These are phyloP conservation scores for Hyposoter dolosus DNA, from an alignment of 2,888 invertebrate species.

Conservation along the genomic window DNA sequence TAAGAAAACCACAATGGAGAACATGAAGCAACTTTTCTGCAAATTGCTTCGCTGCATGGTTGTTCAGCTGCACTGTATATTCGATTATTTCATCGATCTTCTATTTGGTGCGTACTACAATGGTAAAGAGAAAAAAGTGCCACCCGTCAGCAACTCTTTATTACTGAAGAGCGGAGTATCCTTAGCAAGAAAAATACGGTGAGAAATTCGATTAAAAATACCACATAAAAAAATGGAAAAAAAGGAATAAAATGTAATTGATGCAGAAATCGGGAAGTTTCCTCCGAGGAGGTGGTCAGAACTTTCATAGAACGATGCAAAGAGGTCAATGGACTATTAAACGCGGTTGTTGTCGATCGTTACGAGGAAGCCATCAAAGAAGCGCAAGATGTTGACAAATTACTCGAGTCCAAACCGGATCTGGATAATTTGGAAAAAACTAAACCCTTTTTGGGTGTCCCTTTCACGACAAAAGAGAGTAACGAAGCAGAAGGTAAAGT, in stretches of 20 bases:
- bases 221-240: neutral
- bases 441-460: constrained; percentile 95
- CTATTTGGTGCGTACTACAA: constrained; percentile 84
- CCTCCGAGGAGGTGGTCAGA: constrained; percentile 89
- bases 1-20: constrained; percentile 47
- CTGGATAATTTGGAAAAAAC: constrained; percentile 88
- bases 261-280: constrained; percentile 86
- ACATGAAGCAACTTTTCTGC: constrained; percentile 68
- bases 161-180: constrained; percentile 88
- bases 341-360: constrained; percentile 93
- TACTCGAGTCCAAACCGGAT: constrained; percentile 87
- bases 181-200: constrained; percentile 89
- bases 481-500: constrained; percentile 90
- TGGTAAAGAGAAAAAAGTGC: constrained; percentile 81
- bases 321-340: constrained; percentile 90
- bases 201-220: constrained; percentile 64
- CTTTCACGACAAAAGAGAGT: constrained; percentile 96
- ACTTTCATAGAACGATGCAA: constrained; percentile 92
- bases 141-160: constrained; percentile 83
- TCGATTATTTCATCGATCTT: constrained; percentile 84
- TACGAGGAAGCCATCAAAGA: constrained; percentile 92
- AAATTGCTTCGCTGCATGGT: constrained; percentile 75
- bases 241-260: neutral
- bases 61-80: constrained; percentile 78
- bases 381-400: constrained; percentile 90